phyloP scores from a whole-genome alignment of 2,113 vertebrate species.

The Morone saxatilis region DNA sequence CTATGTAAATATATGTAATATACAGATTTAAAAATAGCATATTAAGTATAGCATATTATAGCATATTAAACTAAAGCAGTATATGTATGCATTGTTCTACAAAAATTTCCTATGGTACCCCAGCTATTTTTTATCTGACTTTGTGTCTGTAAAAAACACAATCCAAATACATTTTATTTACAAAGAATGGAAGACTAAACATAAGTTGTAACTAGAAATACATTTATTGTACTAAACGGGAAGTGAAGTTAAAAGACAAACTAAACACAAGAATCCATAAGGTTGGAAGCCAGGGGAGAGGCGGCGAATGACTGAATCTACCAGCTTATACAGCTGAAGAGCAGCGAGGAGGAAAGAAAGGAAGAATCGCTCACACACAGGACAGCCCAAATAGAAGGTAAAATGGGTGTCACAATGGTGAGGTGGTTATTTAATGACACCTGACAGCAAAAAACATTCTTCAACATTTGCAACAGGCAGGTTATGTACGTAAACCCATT shows the following conservation, averaged over 20 bases:
- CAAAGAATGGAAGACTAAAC: too few relatives aligned
- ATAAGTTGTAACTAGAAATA: neutral
- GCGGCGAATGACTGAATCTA: neutral
- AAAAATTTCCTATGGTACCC: neutral
- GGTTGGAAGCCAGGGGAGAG: neutral
- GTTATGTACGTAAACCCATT: neutral
- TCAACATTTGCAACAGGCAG: neutral
- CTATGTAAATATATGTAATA: too few relatives aligned
- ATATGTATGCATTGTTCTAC: neutral
- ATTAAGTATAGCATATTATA: neutral
- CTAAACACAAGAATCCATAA: neutral
- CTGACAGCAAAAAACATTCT: neutral
- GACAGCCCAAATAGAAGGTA: neutral
- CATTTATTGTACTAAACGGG: too few relatives aligned
- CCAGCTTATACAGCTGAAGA: neutral
- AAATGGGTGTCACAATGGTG: neutral
- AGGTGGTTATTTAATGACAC: neutral
- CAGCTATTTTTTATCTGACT: neutral
- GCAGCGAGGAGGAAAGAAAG: neutral
- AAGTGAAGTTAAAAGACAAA: neutral
- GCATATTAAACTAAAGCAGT: neutral
- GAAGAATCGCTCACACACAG: neutral
- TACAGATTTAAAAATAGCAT: neutral
- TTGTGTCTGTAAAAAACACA: too few relatives aligned
- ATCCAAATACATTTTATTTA: too few relatives aligned